Conservation (phyloP, 2,113 vertebrate species). For the Jacana jacana region DNA sequence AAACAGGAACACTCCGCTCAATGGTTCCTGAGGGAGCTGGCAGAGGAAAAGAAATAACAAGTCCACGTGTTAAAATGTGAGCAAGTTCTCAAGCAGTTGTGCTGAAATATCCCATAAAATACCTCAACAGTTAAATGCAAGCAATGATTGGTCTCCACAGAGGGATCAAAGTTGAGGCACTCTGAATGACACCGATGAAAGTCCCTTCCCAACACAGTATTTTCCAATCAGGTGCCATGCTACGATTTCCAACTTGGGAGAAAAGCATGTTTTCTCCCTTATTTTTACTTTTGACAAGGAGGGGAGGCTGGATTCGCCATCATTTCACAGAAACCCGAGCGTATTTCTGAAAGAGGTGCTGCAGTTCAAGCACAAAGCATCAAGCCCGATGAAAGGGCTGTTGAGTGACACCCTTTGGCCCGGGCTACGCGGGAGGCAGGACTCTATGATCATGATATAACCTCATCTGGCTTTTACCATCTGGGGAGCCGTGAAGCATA, state of each 20-base stretch:
- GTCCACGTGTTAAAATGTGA: background rate
- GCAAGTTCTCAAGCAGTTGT: background rate
- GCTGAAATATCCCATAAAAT: background rate
- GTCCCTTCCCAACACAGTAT: background rate
- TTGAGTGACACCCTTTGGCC: background rate
- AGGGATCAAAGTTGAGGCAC: background rate
- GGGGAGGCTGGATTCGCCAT: background rate
- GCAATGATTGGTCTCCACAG: background rate
- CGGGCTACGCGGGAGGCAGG: background rate
- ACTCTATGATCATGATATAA: background rate
- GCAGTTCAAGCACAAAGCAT: background rate
- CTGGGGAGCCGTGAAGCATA: background rate
- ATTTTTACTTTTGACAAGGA: background rate
- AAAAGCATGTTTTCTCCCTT: background rate
- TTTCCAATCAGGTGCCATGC: background rate
- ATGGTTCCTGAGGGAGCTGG: background rate
- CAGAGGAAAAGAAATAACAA: background rate
- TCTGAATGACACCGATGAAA: rapidly evolving
- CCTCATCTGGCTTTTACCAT: conserved; percentile 20
- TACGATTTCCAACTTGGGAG: background rate
- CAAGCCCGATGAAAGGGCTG: background rate
- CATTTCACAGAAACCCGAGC: background rate
- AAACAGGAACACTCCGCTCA: background rate
- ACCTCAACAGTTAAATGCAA: background rate
- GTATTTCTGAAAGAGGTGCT: background rate